Evolutionary conservation across 1,140 invertebrate species (phyloP), one percentile per base, ranked within the genome.

Genomic region (Solen grandis): DNA sequence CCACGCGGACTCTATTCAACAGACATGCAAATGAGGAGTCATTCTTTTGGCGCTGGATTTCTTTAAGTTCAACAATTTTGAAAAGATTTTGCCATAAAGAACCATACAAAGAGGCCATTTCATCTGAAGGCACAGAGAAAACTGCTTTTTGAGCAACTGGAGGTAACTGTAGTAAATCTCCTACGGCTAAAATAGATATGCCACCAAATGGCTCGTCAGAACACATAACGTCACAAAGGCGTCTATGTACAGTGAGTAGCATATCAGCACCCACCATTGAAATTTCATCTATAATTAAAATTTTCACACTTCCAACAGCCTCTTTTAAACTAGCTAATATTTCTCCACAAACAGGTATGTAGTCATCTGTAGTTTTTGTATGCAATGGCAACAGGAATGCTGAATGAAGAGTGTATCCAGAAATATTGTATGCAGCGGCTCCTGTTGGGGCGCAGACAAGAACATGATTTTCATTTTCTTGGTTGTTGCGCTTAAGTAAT

Each of bases 381-480:
- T n/a, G n/a, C 25, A 79, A 36, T 16, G 82, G 75, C 35, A 83
- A 55, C 5, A 73, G 74, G 38, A 84, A 69, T 22, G 82, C 82
- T 31, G 82, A 73, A 70, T 85, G 84, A n/a, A 83, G 27, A 16
- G 84, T 80, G 19, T 31, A 46, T 29, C 81, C 84, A 4, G 60
- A 68, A 29, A 83, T 85, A 54, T 85, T 85, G 41, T 83, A 62
- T 54, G 81, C 69, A 13, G 75, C 84, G 63, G 81, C 76, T 41
- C 81, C 81, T 14, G 81, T 85, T 75, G 69, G 70, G n/a, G 76
- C 76, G 27, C 68, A 36, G 25, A 85, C 46, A 2, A 80, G 41
- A 70, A 81, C 65, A 60, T 57, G 63, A 22, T 52, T 29, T 3
- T 69, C 27, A 36, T 69, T 50, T 69, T n/a, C n/a, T n/a, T n/a